Percentiles rank a stretch among this genome's conserved stretches.
Conservation (phyloP, 2,888 invertebrate species). For the Pristionchus maxplancki region DNA sequence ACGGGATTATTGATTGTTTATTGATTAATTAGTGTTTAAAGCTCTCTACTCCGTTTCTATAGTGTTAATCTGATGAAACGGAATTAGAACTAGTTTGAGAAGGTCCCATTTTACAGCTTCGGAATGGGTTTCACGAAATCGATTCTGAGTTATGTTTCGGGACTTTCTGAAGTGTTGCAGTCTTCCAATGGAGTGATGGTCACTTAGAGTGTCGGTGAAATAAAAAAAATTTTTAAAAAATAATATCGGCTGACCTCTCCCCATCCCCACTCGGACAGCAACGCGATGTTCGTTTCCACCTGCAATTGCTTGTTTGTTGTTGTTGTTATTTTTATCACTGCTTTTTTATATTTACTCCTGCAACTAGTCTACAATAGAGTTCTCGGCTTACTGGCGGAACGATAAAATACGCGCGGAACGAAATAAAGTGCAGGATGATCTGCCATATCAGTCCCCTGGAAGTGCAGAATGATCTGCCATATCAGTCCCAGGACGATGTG, state of each 20-base stretch:
- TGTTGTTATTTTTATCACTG: background rate
- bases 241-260: conserved; percentile 54
- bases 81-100: no score
- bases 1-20: background rate
- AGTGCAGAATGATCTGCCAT: conserved; percentile 78
- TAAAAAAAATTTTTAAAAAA: background rate
- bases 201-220: no score
- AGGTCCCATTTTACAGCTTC: no score
- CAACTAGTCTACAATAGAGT: no score
- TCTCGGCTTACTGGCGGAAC: background rate
- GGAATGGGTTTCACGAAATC: no score
- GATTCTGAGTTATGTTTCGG: no score
- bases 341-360: background rate
- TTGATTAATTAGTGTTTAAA: background rate
- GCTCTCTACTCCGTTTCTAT: background rate
- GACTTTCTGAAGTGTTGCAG: no score
- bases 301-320: conserved; percentile 52
- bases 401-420: conserved; percentile 69
- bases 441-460: conserved; percentile 77
- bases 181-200: background rate
- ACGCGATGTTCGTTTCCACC: conserved; percentile 74
- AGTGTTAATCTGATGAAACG: no score
- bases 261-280: conserved; percentile 75
- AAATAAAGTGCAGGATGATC: conserved; percentile 78
- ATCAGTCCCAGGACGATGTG: conserved; percentile 77